Evolutionary conservation across 1,140 invertebrate species (phyloP).

Genomic region (Saccostrea glomerata): DNA sequence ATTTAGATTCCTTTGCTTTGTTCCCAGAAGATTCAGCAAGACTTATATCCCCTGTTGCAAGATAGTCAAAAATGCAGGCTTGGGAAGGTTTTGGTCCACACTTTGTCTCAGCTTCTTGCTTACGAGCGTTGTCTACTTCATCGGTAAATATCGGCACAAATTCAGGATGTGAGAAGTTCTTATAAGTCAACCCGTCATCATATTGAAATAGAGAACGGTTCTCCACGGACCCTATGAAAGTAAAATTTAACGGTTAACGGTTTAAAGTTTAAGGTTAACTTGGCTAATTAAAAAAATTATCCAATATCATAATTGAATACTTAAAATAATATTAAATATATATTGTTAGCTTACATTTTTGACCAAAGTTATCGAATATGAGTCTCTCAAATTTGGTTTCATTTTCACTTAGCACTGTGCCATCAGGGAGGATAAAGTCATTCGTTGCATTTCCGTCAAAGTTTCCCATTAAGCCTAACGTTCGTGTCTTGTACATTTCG

Average conservation of each 20-base stretch:
- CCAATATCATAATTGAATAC: too few species aligned
- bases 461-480: constrained; percentile 46
- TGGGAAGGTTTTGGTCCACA: constrained; percentile 41
- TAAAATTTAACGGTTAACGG: background rate
- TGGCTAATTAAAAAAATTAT: too few species aligned
- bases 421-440: constrained; percentile 47
- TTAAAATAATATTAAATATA: background rate
- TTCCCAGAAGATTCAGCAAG: constrained; percentile 40
- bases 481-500: background rate
- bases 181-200: background rate
- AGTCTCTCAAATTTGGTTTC: constrained; percentile 15
- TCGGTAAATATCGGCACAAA: constrained; percentile 52
- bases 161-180: constrained; percentile 39
- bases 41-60: constrained; percentile 39
- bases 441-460: constrained; percentile 39
- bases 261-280: background rate
- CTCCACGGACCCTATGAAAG: background rate
- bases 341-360: constrained; percentile 37
- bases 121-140: background rate
- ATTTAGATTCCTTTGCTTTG: background rate
- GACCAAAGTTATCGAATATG: constrained; percentile 52
- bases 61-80: constrained; percentile 52
- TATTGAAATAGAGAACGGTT: constrained; percentile 43
- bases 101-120: background rate
- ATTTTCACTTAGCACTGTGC: constrained; percentile 32